Base-by-base conservation (phyloP, 1,140 invertebrate species). In the Rhyzopertha dominica region DNA sequence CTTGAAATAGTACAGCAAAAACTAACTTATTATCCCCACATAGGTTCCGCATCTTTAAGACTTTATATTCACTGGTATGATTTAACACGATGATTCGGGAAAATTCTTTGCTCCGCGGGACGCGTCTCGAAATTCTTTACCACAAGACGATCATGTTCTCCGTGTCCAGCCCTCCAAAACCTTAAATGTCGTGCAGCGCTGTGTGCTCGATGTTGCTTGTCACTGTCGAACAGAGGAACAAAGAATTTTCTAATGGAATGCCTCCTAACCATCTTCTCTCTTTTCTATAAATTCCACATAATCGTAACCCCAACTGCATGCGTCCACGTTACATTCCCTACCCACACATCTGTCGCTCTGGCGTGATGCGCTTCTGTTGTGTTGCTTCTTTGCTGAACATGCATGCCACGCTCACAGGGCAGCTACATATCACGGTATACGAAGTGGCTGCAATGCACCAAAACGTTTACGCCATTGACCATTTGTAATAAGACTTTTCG, bases 161-260 rank as follows among this genome's bases (percentile, higher is more conserved):
- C 43, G 43, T 42, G 28, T 39, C 49, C 24, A 37, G 28, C 23
- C 24, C 39, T 47, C 53, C 40, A 48, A 37, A 30, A 44, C 36
- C 47, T 32, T 55, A 34, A 43, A 55, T 57, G 54, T 54, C 54
- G 54, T 54, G 51, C 41, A 44, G 54, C 49, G 54, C 50, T 54
- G 51, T 57, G 40, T 53, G 47, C 45, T 48, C 52, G 47, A 46
- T 54, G 47, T 58, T 53, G 55, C 53, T 58, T 58, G 43, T 54
- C 37, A 43, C 25, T 20, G 31, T 32, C 32, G 25, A 49, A 51
- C 47, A 41, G 42, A 57, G 58, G 64, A 67, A 65, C 64, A 69
- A 68, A 68, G 66, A 68, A 68, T 68, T 68, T 68, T 68, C 66
- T 59, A 58, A 40, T 41, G 37, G 52, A 51, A 54, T 51, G 26